Conservation (phyloP, 1,140 invertebrate genomes). For the Drosophila aff. region DNA sequence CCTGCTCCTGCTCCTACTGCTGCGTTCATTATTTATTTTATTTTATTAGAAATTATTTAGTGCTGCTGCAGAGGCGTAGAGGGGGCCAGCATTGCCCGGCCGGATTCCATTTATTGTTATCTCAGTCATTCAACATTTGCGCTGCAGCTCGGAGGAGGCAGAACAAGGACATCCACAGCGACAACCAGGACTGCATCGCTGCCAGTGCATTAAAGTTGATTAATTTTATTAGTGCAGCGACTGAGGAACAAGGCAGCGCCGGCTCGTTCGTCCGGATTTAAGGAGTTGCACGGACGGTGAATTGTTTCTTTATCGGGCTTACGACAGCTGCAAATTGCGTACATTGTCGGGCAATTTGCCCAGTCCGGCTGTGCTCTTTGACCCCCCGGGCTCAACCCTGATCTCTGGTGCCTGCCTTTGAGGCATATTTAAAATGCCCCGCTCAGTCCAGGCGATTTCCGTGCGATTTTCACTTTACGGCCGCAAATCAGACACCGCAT, state of each 20-base stretch:
- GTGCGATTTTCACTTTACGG: slow-evolving; percentile 70
- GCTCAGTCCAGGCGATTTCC: slow-evolving; percentile 40
- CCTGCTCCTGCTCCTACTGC: background rate
- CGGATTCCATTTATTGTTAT: slow-evolving; percentile 80
- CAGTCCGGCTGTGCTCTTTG: background rate
- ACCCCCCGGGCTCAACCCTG: background rate
- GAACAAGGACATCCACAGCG: slow-evolving; percentile 7
- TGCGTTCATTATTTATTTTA: slow-evolving; percentile 84
- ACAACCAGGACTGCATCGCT: slow-evolving; percentile 7
- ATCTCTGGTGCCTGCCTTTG: slow-evolving; percentile 31
- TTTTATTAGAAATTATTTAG: slow-evolving; percentile 84
- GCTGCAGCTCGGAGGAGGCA: slow-evolving; percentile 17
- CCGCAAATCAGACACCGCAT: slow-evolving; percentile 69
- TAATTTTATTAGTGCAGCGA: slow-evolving; percentile 72
- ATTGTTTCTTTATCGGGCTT: slow-evolving; percentile 43
- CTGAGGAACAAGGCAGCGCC: slow-evolving; percentile 3
- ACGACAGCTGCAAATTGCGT: slow-evolving; percentile 34
- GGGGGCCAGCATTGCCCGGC: slow-evolving; percentile 34
- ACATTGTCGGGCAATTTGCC: slow-evolving; percentile 20
- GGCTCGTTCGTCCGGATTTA: slow-evolving; percentile 24
- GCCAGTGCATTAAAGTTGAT: slow-evolving; percentile 78
- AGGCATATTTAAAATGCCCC: slow-evolving; percentile 67
- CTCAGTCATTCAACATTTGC: slow-evolving; percentile 73
- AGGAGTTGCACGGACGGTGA: slow-evolving; percentile 28
- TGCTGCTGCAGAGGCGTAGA: slow-evolving; percentile 43